Evolutionary conservation across 2,113 vertebrate species (phyloP).

Genomic region (Otus sunia): DNA sequence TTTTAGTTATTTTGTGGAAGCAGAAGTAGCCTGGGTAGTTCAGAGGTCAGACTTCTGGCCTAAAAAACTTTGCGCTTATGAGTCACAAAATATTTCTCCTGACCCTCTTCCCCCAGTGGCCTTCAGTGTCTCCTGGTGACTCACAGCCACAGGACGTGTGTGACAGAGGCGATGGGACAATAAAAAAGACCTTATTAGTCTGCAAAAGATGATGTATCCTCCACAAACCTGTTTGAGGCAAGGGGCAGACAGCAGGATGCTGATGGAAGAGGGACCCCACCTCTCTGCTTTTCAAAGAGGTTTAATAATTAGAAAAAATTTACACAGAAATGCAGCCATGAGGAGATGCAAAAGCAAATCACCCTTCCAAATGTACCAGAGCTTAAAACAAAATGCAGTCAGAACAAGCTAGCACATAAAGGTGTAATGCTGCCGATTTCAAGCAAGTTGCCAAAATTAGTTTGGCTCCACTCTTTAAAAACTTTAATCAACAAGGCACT

Average conservation of each 20-base stretch:
- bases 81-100: not conserved
- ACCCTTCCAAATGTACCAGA: fast-evolving
- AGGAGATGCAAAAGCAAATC: not conserved
- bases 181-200: not conserved
- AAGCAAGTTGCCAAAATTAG: not conserved
- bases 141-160: not conserved
- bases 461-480: not conserved
- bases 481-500: not conserved
- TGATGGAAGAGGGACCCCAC: fast-evolving
- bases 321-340: not conserved
- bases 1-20: not conserved
- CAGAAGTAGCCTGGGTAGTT: not conserved
- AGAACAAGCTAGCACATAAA: not conserved
- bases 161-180: fast-evolving
- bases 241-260: not conserved
- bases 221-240: not conserved
- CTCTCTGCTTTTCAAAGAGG: not conserved
- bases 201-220: not conserved
- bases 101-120: not conserved
- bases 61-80: not conserved
- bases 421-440: not conserved
- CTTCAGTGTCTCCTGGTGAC: not conserved
- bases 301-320: not conserved
- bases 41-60: not conserved
- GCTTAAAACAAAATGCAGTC: not conserved